Base-by-base conservation (phyloP, 2,113 vertebrate genomes). In the Pyxicephalus adspersus region DNA sequence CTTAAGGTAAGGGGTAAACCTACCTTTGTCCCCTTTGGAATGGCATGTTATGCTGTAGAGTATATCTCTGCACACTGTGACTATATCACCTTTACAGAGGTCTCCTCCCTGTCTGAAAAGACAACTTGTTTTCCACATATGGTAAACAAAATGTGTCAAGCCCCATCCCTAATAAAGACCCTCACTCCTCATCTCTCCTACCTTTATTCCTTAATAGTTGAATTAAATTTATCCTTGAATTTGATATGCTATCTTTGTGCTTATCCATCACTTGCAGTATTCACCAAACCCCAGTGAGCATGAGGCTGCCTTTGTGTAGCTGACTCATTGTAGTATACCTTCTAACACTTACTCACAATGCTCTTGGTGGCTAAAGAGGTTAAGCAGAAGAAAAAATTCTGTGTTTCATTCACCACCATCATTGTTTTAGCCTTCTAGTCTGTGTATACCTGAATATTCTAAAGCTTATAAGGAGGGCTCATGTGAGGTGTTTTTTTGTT, bases 1-100 rank as follows among this genome's bases (percentile, higher is more conserved):
- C 19, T 64, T 65, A 81, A 83, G 80, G 61, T 76, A 71, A 83
- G 72, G 83, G 65, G 17, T 77, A 68, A 83, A 52, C 11, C 17
- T 19, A 28, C 63, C 26, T 76, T 0, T 73, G 3, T 60, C 81
- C 25, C 50, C 77, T n/a, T 16, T 81, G 82, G 83, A 85, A 77
- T 51, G 64, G 65, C 29, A 31, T 85, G 84, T 60, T 7, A 18
- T 0, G n/a, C 0, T 79, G 61, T 80, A 85, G 64, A 81, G 55
- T 80, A 85, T 74, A 85, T 77, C 58, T 16, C 22, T 83, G 0
- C 31, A 28, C 45, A 85, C 77, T 80, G 0, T 82, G 60, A 13
- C 25, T 58, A 68, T 3, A 19, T 1, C 73, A 76, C 22, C 63
- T 84, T 79, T 57, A 29, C 84, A 4, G 63, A 80, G 52, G 64